Percentiles rank a stretch among this genome's conserved stretches.
Conservation (phyloP, 2,888 invertebrate genomes). For the Pyrocoelia pectoralis region DNA sequence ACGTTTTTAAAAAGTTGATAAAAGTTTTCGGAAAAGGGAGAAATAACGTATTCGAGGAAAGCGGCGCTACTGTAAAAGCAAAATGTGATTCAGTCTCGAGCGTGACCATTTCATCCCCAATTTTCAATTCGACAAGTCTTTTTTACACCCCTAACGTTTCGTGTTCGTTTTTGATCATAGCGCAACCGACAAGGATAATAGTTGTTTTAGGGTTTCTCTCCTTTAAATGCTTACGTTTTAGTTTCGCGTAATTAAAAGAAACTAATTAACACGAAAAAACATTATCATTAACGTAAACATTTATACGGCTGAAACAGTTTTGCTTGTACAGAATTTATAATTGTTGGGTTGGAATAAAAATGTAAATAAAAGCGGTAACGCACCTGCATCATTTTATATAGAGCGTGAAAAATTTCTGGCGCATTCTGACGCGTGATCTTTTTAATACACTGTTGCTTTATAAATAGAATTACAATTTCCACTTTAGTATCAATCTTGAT, state of each 20-base stretch:
- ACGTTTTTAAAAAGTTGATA: background rate
- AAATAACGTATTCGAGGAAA: constrained; percentile 4
- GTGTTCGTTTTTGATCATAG: background rate
- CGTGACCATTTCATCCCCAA: constrained; percentile 28
- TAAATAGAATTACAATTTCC: too few relatives aligned
- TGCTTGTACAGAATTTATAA: background rate
- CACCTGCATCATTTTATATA: too few relatives aligned
- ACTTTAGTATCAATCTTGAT: too few relatives aligned
- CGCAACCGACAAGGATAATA: constrained; percentile 1
- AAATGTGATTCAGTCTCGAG: constrained; percentile 25
- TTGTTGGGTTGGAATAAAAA: too few relatives aligned
- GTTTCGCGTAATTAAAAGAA: background rate
- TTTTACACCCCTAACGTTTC: constrained; percentile 1
- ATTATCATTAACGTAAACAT: background rate
- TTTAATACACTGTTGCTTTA: too few relatives aligned
- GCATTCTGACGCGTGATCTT: too few relatives aligned
- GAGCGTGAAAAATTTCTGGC: too few relatives aligned
- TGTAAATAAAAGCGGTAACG: too few relatives aligned
- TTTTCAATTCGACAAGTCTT: constrained; percentile 12
- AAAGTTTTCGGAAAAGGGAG: constrained; percentile 4
- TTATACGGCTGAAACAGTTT: background rate
- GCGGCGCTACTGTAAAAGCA: constrained; percentile 27
- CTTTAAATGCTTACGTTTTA: background rate
- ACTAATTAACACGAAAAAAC: background rate
- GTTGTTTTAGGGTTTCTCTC: constrained; percentile 1